Percentiles rank a stretch among this genome's conserved stretches.
These are phyloP conservation scores for Lemur catta DNA, from an alignment of 2,797 vertebrate genomes.

Conservation along the genomic window DNA sequence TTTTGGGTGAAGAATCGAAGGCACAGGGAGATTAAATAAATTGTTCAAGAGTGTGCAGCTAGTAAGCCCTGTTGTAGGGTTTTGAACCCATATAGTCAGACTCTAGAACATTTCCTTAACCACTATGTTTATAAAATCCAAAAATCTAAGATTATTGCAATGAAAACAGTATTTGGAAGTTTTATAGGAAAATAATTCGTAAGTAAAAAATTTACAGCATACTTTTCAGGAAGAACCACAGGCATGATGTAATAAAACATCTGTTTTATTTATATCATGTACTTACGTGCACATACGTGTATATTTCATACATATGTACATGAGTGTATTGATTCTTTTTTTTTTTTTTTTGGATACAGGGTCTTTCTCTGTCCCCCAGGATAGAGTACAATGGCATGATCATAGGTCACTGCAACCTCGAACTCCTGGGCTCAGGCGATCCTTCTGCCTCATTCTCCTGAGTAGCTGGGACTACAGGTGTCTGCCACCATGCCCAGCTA, in stretches of 20 bases:
- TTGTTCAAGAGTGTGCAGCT: background rate
- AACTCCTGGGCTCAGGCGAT: background rate
- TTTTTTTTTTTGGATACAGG: no score
- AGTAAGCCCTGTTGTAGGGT: background rate
- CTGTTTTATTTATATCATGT: background rate
- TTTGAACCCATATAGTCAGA: background rate
- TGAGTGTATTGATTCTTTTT: background rate
- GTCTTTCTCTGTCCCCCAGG: background rate
- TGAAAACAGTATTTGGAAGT: background rate
- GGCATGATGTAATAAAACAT: background rate
- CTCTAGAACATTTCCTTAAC: background rate
- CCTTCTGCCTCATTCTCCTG: no score
- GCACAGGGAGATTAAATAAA: background rate
- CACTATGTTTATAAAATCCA: background rate
- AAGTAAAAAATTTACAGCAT: background rate
- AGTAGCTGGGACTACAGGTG: no score
- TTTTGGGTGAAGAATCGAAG: background rate
- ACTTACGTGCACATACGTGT: rapidly evolving
- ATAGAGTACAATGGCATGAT: background rate
- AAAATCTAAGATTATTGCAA: background rate
- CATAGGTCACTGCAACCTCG: background rate
- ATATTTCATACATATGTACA: background rate
- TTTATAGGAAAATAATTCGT: background rate
- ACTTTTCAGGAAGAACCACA: background rate
- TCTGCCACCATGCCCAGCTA: no score